phyloP scores from a whole-genome alignment of 2,113 vertebrate species.

The Erythrocebus patas region DNA sequence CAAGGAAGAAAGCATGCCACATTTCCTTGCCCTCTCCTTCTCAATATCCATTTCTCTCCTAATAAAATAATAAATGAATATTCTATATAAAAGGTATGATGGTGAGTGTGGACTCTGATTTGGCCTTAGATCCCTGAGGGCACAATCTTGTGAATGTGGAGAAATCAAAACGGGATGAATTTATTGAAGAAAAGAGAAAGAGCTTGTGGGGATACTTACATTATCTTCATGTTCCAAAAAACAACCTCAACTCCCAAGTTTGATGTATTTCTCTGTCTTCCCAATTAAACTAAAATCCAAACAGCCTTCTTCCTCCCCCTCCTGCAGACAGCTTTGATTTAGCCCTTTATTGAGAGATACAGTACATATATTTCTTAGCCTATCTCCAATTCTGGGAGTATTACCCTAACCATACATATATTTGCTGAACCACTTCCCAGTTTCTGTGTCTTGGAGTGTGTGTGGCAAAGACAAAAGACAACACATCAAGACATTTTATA shows the following conservation, averaged over 20 bases:
- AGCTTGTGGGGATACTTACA: not conserved
- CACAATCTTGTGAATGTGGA: not conserved
- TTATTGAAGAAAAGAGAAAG: slow-evolving; percentile 19
- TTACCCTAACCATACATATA: not conserved
- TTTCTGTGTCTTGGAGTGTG: not conserved
- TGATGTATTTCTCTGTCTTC: not conserved
- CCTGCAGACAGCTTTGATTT: not conserved
- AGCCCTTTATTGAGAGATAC: not conserved
- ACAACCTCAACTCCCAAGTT: not conserved
- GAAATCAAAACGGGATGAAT: not conserved
- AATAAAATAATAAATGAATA: slow-evolving; percentile 20
- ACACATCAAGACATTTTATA: slow-evolving; percentile 29
- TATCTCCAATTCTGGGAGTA: not conserved
- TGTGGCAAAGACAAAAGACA: slow-evolving; percentile 13
- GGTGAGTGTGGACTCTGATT: not conserved
- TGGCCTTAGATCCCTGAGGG: not conserved
- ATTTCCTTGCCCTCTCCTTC: not conserved
- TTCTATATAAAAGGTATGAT: not conserved
- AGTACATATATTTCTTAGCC: not conserved
- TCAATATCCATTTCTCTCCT: not conserved
- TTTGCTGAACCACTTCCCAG: not conserved
- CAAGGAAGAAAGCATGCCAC: not conserved
- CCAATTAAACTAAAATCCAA: slow-evolving; percentile 2
- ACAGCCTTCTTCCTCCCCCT: not conserved
- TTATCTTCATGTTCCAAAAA: slow-evolving; percentile 26